Percentiles rank a stretch among this genome's conserved stretches.
Evolutionary conservation across 2,888 invertebrate species (phyloP).

Genomic region (Bhutanitis thaidina): DNA sequence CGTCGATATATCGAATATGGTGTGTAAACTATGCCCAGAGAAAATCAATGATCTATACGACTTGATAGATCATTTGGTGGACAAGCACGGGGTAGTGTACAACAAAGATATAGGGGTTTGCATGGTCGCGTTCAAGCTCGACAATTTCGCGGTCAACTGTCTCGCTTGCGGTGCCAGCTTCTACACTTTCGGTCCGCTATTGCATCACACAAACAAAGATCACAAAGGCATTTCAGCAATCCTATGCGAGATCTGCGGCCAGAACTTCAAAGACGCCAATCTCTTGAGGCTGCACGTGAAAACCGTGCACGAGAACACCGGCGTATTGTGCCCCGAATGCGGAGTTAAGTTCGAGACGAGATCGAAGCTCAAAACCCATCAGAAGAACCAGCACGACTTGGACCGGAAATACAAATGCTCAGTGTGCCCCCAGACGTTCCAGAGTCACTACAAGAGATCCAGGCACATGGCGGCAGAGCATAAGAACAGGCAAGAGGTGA

Average conservation of each 20-base stretch:
- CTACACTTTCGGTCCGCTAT: constrained; percentile 61
- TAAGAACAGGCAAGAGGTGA: constrained; percentile 58
- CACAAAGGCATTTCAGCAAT: constrained; percentile 66
- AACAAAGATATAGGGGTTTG: constrained; percentile 65
- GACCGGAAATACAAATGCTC: constrained; percentile 76
- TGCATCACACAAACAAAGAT: constrained; percentile 67
- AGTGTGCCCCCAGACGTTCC: constrained; percentile 58
- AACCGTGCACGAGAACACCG: constrained; percentile 56
- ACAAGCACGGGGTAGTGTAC: constrained; percentile 48
- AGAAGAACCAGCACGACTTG: constrained; percentile 57
- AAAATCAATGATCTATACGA: constrained; percentile 52
- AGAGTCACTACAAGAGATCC: constrained; percentile 62
- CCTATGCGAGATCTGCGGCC: constrained; percentile 66
- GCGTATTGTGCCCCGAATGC: constrained; percentile 59
- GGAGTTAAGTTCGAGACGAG: constrained; percentile 70
- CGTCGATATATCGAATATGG: constrained; percentile 53
- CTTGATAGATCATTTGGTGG: constrained; percentile 58
- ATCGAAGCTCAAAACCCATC: constrained; percentile 72
- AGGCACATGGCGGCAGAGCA: constrained; percentile 66
- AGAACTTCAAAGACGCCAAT: constrained; percentile 60
- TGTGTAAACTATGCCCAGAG: constrained; percentile 57
- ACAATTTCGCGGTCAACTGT: constrained; percentile 56
- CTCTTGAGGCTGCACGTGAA: constrained; percentile 57
- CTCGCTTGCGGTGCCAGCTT: constrained; percentile 58
- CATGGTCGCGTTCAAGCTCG: constrained; percentile 65